Percentiles rank a stretch among this genome's conserved stretches.
These are phyloP conservation scores for Clarias pachynema DNA, from an alignment of 2,797 vertebrate genomes.

Conservation along the genomic window DNA sequence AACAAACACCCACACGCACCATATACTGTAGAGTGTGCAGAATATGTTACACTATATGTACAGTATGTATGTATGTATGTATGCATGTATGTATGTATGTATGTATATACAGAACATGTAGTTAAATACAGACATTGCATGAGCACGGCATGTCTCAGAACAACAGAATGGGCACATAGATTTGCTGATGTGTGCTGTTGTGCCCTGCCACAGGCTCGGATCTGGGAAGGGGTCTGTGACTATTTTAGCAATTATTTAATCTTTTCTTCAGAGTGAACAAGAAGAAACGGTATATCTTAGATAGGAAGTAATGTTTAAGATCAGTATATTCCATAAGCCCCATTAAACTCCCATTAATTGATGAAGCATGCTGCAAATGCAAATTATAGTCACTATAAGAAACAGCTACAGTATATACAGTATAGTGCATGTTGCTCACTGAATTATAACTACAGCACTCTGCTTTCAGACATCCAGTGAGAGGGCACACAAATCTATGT, in stretches of 20 bases:
- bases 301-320: neutral
- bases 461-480: slow-evolving; percentile 62
- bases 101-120: slow-evolving; percentile 49
- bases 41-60: slow-evolving; percentile 39
- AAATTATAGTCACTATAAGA: neutral
- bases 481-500: slow-evolving; percentile 75
- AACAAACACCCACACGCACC: slow-evolving; percentile 49
- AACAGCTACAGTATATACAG: neutral
- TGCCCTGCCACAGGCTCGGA: slow-evolving; percentile 54
- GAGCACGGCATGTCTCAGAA: slow-evolving; percentile 58
- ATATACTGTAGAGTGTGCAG: slow-evolving; percentile 57
- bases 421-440: neutral
- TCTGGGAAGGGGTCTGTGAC: neutral
- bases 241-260: neutral
- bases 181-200: slow-evolving; percentile 67
- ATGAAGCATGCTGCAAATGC: neutral
- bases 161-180: slow-evolving; percentile 70
- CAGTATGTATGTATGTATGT: neutral
- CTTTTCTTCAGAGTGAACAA: neutral
- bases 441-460: slow-evolving; percentile 15
- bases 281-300: neutral
- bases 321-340: neutral
- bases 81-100: slow-evolving; percentile 33
- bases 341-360: neutral
- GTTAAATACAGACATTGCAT: slow-evolving; percentile 53